Evolutionary conservation across 2,113 vertebrate genomes (phyloP), one percentile per base, ranked within the genome.

Genomic region (Leptodactylus fuscus): DNA sequence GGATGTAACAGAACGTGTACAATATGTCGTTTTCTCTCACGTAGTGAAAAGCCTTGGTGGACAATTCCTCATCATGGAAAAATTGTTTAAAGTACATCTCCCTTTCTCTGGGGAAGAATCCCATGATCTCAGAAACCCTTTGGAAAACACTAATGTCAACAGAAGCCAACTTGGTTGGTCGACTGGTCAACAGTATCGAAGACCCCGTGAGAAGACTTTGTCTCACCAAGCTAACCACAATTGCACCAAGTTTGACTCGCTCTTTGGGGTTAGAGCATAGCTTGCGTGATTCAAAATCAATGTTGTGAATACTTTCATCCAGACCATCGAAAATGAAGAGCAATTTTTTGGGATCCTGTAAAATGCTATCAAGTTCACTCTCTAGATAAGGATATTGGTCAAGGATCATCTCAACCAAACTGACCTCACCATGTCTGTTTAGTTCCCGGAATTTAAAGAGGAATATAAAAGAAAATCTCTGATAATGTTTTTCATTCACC

Each of bases 301-400:
- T 83, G 76, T 62, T 85, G 74, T 83, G n/a, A 27, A 81, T 83
- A 77, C 80, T 90, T 48, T 87, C 82, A 58, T 94, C 91, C 75
- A 95, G 81, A 24, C 92, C 92, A 65, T 95, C 94, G 51, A 95
- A 92, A 12, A 95, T 86, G 80, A 95, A 92, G 75, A 95, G 77
- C 22, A 93, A 80, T 1, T 87, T 86, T 16, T 91, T 82, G 0
- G 93, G 92, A 3, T 83, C 87, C 79, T 91, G 85, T 7, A 93
- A 62, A 36, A 91, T 24, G 11, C 88, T 44, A 0, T 3, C 1
- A 1, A 90, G 84, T 2, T 80, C 27, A 4, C 69, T 10, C 0
- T 78, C 16, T 7, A 93, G 55, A 13, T 76, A 75, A 5, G 80
- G 22, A 41, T 90, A 86, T 10, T 78, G 38, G 5, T 55, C 82